Evolutionary conservation across 2,113 vertebrate species (phyloP), one percentile per base, ranked within the genome.

Genomic region (Pyxicephalus adspersus): DNA sequence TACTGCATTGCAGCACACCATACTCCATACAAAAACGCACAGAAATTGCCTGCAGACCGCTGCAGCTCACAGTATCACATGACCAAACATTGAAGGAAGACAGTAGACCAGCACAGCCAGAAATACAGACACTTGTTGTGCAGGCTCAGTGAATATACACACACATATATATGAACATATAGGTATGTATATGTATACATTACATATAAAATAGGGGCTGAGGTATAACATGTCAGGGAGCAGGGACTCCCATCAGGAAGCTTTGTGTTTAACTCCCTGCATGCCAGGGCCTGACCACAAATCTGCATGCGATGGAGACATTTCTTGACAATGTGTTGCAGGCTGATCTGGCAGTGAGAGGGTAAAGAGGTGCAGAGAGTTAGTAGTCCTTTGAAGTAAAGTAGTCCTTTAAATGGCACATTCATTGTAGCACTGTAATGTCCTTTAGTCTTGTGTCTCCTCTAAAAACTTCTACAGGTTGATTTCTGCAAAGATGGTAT

Each of bases 181-280:
- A 81, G 51, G 68, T 72, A 81, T 81, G 67, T 70, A 79, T 57
- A 79, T 68, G 55, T 17, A 34, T 65, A 74, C 34, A 57, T 64
- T 38, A 65, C 58, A 74, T 61, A 73, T 34, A 64, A 52, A 50
- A 31, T 54, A 55, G 50, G 68, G 79, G 79, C 51, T 81, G 79
- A 81, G 79, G 79, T 81, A 81, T 81, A 81, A 81, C 60, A 81
- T 28, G 26, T 81, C 68, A 74, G 79, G 76, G 76, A 81, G 79
- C 54, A 50, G n/a, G 64, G 18, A 73, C 79, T 74, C 79, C 79
- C 79, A 38, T 54, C 38, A 65, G 79, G 79, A 81, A 81, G 79
- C 67, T 81, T 81, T 34, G 19, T 22, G 2, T 72, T 52, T 64
- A 63, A 57, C 68, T 63, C 68, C 70, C 79, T 64, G 29, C 50